Conservation (phyloP, 2,797 vertebrate genomes). For the Champsocephalus esox region DNA sequence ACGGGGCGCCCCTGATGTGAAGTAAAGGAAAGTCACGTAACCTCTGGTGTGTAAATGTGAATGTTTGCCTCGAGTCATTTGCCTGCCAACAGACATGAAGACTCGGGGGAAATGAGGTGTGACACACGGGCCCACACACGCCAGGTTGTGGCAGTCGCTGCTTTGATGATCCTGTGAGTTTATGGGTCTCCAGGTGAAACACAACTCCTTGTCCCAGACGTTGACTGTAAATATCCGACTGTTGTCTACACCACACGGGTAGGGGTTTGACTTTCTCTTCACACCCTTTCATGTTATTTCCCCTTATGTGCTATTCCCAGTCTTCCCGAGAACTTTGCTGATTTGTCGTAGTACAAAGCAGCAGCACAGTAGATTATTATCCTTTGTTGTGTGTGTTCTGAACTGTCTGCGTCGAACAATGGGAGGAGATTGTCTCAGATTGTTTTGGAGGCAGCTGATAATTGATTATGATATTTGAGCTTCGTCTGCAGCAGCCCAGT, state of each 20-base stretch:
- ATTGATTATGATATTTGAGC: constrained; percentile 69
- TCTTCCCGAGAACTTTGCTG: constrained; percentile 41
- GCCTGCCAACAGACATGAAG: constrained; percentile 75
- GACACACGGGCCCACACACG: constrained; percentile 73
- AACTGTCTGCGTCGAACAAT: constrained; percentile 47
- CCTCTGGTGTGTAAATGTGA: constrained; percentile 71
- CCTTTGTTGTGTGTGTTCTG: constrained; percentile 48
- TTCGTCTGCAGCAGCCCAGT: constrained; percentile 33
- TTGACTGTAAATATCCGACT: constrained; percentile 78
- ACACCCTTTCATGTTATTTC: constrained; percentile 54
- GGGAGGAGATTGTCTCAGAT: constrained; percentile 55
- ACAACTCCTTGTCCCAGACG: constrained; percentile 60
- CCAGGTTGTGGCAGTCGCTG: constrained; percentile 74
- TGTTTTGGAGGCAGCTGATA: constrained; percentile 57
- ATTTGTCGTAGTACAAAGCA: constrained; percentile 53
- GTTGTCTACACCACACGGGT: constrained; percentile 65
- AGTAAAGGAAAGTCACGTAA: constrained; percentile 61
- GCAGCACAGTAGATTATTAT: constrained; percentile 53
- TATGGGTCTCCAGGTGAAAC: constrained; percentile 74
- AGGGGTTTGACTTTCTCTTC: constrained; percentile 67
- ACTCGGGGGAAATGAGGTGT: constrained; percentile 80
- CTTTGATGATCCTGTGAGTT: constrained; percentile 76
- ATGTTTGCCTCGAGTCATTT: constrained; percentile 79
- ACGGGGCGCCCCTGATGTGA: constrained; percentile 40
- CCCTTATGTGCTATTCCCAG: constrained; percentile 44